phyloP scores from a whole-genome alignment of 2,113 vertebrate species.

The Lanius collurio region DNA sequence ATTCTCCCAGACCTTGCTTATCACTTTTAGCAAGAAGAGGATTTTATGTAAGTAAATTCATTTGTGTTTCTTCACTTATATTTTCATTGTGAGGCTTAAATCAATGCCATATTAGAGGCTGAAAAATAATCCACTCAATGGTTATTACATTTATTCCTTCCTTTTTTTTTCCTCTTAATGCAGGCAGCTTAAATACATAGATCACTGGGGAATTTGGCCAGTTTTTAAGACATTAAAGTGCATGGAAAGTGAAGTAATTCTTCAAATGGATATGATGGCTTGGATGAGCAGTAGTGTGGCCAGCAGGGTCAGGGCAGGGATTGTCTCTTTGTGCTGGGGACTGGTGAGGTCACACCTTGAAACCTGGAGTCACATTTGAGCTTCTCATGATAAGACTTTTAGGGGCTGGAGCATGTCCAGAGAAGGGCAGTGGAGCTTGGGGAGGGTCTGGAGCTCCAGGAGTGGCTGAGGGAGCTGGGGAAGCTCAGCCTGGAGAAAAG shows the following conservation, averaged over 20 bases:
- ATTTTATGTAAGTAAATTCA: slow-evolving; percentile 35
- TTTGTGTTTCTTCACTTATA: slow-evolving; percentile 1
- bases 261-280: neutral
- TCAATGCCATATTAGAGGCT: slow-evolving; percentile 34
- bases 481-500: neutral
- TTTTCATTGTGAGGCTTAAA: slow-evolving; percentile 47
- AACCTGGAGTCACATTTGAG: neutral
- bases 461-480: neutral
- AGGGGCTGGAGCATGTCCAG: neutral
- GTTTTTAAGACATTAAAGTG: neutral
- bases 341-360: neutral
- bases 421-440: neutral
- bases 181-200: neutral
- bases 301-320: neutral
- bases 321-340: neutral
- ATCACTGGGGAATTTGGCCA: neutral
- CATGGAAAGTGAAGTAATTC: neutral
- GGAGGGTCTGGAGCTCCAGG: neutral
- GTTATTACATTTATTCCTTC: slow-evolving; percentile 39
- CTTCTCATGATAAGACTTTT: neutral
- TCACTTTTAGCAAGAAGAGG: neutral
- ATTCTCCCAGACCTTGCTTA: neutral
- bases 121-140: slow-evolving; percentile 30
- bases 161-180: neutral
- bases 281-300: neutral